Evolutionary conservation across 2,888 invertebrate species (phyloP).

Genomic region (Prosopocoilus inquinatus): DNA sequence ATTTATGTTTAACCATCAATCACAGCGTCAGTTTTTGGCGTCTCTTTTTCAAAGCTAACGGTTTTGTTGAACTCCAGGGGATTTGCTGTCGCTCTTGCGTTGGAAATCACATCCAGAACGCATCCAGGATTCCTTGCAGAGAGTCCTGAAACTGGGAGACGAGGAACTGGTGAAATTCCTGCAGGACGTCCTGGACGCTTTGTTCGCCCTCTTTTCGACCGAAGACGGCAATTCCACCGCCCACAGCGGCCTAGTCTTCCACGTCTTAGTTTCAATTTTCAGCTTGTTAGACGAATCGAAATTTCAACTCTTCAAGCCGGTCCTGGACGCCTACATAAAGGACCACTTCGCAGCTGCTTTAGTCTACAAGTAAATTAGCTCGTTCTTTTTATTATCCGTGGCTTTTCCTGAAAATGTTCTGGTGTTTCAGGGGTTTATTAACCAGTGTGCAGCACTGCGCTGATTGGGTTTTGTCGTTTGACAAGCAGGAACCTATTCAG

Average conservation of each 20-base stretch:
- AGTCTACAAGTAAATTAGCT: slow-evolving; percentile 76
- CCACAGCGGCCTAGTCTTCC: slow-evolving; percentile 88
- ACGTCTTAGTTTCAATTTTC: slow-evolving; percentile 89
- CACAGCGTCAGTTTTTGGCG: not conserved
- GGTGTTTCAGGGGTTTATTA: slow-evolving; percentile 69
- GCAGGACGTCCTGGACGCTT: slow-evolving; percentile 88
- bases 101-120: slow-evolving; percentile 89
- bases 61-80: slow-evolving; percentile 67
- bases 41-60: no score
- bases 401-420: not conserved
- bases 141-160: slow-evolving; percentile 78
- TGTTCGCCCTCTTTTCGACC: slow-evolving; percentile 91
- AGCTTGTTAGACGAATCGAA: slow-evolving; percentile 85
- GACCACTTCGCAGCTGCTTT: slow-evolving; percentile 93
- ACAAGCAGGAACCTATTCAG: slow-evolving; percentile 85
- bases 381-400: slow-evolving; percentile 3
- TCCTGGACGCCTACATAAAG: slow-evolving; percentile 90
- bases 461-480: slow-evolving; percentile 80
- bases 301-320: slow-evolving; percentile 92
- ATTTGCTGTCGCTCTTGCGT: slow-evolving; percentile 82
- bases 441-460: slow-evolving; percentile 89
- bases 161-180: slow-evolving; percentile 94
- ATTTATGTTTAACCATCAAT: not conserved
- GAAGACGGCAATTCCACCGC: slow-evolving; percentile 88
- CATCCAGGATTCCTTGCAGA: slow-evolving; percentile 80